These are phyloP conservation scores for Chalcis sispes DNA, from an alignment of 2,888 invertebrate genomes.

Conservation along the genomic window DNA sequence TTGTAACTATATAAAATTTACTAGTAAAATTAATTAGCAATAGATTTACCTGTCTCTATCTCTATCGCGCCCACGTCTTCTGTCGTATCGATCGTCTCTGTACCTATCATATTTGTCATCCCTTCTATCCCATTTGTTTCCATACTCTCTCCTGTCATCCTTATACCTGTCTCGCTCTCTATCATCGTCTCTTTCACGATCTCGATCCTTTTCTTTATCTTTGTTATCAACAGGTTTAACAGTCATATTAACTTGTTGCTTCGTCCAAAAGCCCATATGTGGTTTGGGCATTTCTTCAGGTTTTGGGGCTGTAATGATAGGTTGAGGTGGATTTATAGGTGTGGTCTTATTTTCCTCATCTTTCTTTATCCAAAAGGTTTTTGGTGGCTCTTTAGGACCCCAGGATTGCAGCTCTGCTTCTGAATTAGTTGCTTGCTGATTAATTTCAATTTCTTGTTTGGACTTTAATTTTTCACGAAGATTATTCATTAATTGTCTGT, in stretches of 20 bases:
- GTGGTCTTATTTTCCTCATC: constrained; percentile 63
- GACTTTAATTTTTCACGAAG: constrained; percentile 78
- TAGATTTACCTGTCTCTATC: constrained; percentile 48
- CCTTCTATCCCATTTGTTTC: constrained; percentile 68
- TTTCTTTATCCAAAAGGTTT: constrained; percentile 68
- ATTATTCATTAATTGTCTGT: constrained; percentile 77
- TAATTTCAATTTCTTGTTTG: constrained; percentile 76
- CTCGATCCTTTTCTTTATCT: constrained; percentile 73
- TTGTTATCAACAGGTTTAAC: constrained; percentile 67
- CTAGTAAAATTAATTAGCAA: constrained; percentile 1
- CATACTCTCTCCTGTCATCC: constrained; percentile 68
- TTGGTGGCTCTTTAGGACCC: constrained; percentile 70
- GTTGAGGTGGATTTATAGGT: not conserved
- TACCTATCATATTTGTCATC: constrained; percentile 70
- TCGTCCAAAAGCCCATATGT: constrained; percentile 75
- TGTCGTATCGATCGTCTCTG: constrained; percentile 61
- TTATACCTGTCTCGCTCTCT: constrained; percentile 67
- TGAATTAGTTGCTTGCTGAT: constrained; percentile 54
- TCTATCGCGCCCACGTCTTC: constrained; percentile 53
- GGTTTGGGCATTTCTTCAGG: constrained; percentile 74
- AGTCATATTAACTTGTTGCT: constrained; percentile 73
- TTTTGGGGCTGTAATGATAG: constrained; percentile 57
- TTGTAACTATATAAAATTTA: not conserved
- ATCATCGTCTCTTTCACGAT: constrained; percentile 69
- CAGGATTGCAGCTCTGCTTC: constrained; percentile 67